These are phyloP conservation scores for Geopemphigus sp. DNA, from an alignment of 1,140 invertebrate genomes.

Conservation along the genomic window DNA sequence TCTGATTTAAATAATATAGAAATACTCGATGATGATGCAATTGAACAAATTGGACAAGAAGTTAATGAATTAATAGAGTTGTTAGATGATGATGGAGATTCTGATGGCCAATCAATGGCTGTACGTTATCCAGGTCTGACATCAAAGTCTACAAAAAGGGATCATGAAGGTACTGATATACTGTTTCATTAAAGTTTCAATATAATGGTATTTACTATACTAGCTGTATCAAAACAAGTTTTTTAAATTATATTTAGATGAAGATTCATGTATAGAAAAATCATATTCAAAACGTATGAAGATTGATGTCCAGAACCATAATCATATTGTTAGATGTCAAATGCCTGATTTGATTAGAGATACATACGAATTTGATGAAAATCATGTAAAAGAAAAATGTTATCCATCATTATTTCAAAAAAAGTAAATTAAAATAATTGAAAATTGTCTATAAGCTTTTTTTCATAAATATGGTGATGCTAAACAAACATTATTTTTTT, in stretches of 20 bases:
- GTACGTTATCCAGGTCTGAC: slow-evolving; percentile 19
- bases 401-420: neutral
- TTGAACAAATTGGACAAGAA: slow-evolving; percentile 40
- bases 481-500: neutral
- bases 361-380: slow-evolving; percentile 15
- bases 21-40: slow-evolving; percentile 26
- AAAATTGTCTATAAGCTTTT: neutral
- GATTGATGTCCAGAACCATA: neutral
- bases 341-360: slow-evolving; percentile 41
- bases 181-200: neutral
- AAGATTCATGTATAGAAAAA: neutral
- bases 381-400: neutral
- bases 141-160: slow-evolving; percentile 20
- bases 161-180: slow-evolving; percentile 13
- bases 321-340: slow-evolving; percentile 6
- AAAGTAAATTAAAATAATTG: neutral
- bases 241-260: slow-evolving; percentile 16
- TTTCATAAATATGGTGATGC: too few relatives aligned
- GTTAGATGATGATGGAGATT: slow-evolving; percentile 29
- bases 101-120: neutral
- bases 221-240: too few relatives aligned
- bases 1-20: slow-evolving; percentile 26
- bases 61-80: slow-evolving; percentile 27
- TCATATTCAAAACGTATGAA: slow-evolving; percentile 12
- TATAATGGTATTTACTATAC: too few relatives aligned